A percentile compares a stretch with the other conserved stretches of the same genome.
Evolutionary conservation across 2,888 invertebrate genomes (phyloP).

Genomic region (Amitus sp.): DNA sequence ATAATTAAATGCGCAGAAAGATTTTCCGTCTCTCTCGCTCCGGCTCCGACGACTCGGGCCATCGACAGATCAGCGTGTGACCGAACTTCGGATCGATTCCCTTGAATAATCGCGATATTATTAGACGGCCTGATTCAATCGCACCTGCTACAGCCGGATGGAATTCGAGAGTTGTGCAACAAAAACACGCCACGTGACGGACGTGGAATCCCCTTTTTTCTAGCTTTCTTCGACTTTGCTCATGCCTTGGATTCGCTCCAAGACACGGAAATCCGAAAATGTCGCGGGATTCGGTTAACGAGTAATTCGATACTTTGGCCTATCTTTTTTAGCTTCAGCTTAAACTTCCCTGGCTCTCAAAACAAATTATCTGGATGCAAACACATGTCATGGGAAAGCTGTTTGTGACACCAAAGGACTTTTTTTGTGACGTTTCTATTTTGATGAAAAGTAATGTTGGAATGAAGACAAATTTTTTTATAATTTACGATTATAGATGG

Average conservation of each 20-base stretch:
- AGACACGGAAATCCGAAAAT: constrained; percentile 53
- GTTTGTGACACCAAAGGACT: no score
- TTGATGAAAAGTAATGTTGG: no score
- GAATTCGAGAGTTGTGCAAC: constrained; percentile 50
- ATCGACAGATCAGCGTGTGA: constrained; percentile 46
- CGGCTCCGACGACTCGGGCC: constrained; percentile 41
- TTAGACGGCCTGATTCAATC: constrained; percentile 55
- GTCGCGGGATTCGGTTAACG: constrained; percentile 49
- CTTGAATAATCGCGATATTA: constrained; percentile 55
- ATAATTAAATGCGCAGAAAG: constrained; percentile 26
- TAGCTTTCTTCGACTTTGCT: constrained; percentile 21
- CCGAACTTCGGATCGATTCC: constrained; percentile 44
- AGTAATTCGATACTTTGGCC: constrained; percentile 51
- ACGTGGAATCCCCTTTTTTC: constrained; percentile 13
- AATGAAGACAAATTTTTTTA: no score
- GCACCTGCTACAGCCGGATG: constrained; percentile 47
- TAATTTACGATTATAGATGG: no score
- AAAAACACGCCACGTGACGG: constrained; percentile 10
- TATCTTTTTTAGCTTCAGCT: no score
- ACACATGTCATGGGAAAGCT: no score
- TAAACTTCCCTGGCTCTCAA: no score
- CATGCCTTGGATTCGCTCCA: constrained; percentile 48
- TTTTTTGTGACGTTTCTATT: no score
- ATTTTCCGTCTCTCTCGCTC: constrained; percentile 5
- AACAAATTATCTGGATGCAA: no score